Evolutionary conservation across 2,888 invertebrate species (phyloP).

Genomic region (Lasioglossum leucozonium): DNA sequence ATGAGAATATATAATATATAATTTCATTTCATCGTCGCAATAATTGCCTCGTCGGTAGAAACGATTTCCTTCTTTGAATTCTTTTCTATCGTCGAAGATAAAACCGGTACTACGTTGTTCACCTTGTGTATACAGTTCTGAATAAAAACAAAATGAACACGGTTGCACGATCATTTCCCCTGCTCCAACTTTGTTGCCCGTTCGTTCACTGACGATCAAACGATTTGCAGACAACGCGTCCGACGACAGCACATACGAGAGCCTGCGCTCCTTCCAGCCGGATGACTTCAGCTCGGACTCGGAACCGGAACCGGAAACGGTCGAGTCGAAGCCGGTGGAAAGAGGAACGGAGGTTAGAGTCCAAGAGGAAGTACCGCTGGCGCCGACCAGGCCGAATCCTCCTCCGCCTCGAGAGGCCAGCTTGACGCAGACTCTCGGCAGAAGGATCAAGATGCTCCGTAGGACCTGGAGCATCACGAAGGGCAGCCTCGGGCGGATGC

Average conservation of each 20-base stretch:
- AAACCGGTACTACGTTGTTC: background rate
- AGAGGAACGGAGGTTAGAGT: background rate
- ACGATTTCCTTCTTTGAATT: background rate
- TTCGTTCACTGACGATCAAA: background rate
- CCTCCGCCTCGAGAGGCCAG: conserved; percentile 81
- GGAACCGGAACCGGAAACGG: conserved; percentile 57
- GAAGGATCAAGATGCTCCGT: conserved; percentile 80
- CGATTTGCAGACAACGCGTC: conserved; percentile 74
- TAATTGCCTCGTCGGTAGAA: background rate
- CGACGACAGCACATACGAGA: conserved; percentile 82
- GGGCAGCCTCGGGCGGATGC: conserved; percentile 80
- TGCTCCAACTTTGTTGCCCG: no score
- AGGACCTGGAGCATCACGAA: conserved; percentile 83
- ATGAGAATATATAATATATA: no score
- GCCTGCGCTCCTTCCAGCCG: conserved; percentile 74
- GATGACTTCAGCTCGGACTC: conserved; percentile 78
- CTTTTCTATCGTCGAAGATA: background rate
- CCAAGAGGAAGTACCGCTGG: conserved; percentile 37
- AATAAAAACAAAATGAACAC: background rate
- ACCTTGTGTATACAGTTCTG: background rate
- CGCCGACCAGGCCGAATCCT: conserved; percentile 78
- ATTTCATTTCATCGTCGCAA: no score
- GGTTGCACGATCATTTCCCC: background rate
- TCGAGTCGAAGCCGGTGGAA: background rate
- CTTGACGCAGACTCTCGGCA: conserved; percentile 78